These are phyloP conservation scores for Danaus melanippus DNA, from an alignment of 1,140 invertebrate genomes.

Conservation along the genomic window DNA sequence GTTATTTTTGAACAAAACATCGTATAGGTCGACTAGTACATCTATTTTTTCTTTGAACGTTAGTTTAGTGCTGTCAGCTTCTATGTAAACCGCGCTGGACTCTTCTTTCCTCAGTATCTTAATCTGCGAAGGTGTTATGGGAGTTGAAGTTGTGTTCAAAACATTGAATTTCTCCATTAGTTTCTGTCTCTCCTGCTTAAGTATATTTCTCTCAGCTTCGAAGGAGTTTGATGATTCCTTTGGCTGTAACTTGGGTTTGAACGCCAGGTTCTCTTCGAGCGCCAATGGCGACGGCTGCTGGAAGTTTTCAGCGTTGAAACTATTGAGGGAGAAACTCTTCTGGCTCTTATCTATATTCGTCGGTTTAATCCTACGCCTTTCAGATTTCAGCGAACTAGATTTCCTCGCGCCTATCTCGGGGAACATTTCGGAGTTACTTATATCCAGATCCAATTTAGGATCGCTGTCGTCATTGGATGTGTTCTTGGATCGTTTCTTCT, in stretches of 20 bases:
- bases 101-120: conserved; percentile 47
- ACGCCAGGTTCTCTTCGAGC: conserved; percentile 59
- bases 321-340: conserved; percentile 53
- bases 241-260: conserved; percentile 51
- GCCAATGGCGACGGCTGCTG: conserved; percentile 36
- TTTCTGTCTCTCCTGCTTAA: conserved; percentile 62
- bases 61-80: conserved; percentile 45
- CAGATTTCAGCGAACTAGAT: conserved; percentile 41
- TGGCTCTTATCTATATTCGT: conserved; percentile 54
- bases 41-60: conserved; percentile 50
- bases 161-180: conserved; percentile 69
- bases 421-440: conserved; percentile 57
- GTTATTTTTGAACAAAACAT: conserved; percentile 56
- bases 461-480: conserved; percentile 43
- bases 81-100: conserved; percentile 25
- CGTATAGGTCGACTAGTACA: conserved; percentile 52
- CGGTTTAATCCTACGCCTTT: conserved; percentile 61
- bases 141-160: conserved; percentile 38
- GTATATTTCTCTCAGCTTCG: conserved; percentile 55
- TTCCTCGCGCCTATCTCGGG: conserved; percentile 61
- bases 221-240: conserved; percentile 50
- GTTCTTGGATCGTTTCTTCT: conserved; percentile 50
- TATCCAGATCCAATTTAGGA: conserved; percentile 44
- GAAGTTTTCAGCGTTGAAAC: conserved; percentile 44
- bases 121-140: conserved; percentile 43